Percentiles rank a stretch among this genome's conserved stretches.
Evolutionary conservation across 2,888 invertebrate genomes (phyloP).

Genomic region (Diploptera punctata): DNA sequence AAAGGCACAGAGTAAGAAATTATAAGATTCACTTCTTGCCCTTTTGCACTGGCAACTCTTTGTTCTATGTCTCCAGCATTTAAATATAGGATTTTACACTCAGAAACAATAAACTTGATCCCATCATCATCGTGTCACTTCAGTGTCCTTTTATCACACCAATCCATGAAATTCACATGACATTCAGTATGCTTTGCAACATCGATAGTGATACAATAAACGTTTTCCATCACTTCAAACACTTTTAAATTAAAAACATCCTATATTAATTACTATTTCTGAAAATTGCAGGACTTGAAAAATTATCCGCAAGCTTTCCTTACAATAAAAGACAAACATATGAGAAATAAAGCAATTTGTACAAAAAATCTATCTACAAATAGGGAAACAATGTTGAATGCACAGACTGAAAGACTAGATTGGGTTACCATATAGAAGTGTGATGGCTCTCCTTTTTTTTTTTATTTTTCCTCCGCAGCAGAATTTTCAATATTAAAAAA

Average conservation of each 20-base stretch:
- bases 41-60: not conserved
- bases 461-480: constrained; percentile 38
- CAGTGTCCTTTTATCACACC: not conserved
- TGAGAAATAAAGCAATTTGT: constrained; percentile 31
- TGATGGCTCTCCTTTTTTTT: constrained; percentile 34
- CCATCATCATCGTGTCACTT: not conserved
- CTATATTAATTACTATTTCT: not conserved
- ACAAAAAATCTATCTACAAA: constrained; percentile 33
- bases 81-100: not conserved
- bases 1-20: constrained; percentile 18
- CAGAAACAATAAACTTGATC: constrained; percentile 4
- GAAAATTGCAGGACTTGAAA: constrained; percentile 28
- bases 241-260: not conserved
- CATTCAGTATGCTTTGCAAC: not conserved
- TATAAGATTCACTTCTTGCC: constrained; percentile 14
- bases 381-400: constrained; percentile 35
- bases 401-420: constrained; percentile 44
- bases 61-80: not conserved
- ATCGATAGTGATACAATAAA: not conserved
- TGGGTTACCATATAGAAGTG: constrained; percentile 40
- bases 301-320: constrained; percentile 9
- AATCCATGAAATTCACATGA: not conserved
- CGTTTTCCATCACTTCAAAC: not conserved
- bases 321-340: constrained; percentile 23
- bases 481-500: constrained; percentile 23